A percentile compares a stretch with the other conserved stretches of the same genome.
Evolutionary conservation across 2,113 vertebrate genomes (phyloP).

Genomic region (Dasypus novemcinctus): DNA sequence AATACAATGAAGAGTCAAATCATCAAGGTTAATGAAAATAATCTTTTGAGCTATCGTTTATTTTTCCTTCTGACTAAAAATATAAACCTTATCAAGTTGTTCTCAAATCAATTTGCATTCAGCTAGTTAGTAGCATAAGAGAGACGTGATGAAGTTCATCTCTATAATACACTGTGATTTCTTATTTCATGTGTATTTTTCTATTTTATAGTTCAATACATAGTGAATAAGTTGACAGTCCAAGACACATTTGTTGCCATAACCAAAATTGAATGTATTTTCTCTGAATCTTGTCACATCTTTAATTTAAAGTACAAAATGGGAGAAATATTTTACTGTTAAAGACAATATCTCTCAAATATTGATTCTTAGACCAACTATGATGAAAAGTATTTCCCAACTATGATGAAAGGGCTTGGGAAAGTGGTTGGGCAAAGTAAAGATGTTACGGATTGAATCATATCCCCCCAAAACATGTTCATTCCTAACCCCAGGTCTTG

Average conservation of each 20-base stretch:
- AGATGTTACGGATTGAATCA: background rate
- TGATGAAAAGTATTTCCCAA: constrained; percentile 40
- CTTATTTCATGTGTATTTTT: constrained; percentile 53
- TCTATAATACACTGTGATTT: constrained; percentile 46
- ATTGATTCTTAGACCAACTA: constrained; percentile 44
- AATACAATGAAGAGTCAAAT: constrained; percentile 72
- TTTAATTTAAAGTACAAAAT: constrained; percentile 36
- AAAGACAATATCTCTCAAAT: background rate
- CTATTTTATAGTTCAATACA: constrained; percentile 51
- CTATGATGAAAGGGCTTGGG: background rate
- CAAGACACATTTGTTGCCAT: constrained; percentile 48
- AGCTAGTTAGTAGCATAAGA: constrained; percentile 35
- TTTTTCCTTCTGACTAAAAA: constrained; percentile 40
- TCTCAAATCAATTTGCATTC: constrained; percentile 37
- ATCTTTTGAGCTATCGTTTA: constrained; percentile 59
- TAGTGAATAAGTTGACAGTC: constrained; percentile 5
- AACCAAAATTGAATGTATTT: constrained; percentile 52
- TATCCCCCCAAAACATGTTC: too few species aligned
- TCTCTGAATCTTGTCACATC: constrained; percentile 29
- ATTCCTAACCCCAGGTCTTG: too few species aligned
- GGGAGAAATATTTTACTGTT: constrained; percentile 39
- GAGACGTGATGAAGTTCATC: constrained; percentile 28
- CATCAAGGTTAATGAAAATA: constrained; percentile 47
- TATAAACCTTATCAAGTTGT: constrained; percentile 9
- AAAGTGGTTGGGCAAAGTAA: background rate